These are phyloP conservation scores for Hippocampus barbouri DNA, from an alignment of 2,113 vertebrate species.

Conservation along the genomic window DNA sequence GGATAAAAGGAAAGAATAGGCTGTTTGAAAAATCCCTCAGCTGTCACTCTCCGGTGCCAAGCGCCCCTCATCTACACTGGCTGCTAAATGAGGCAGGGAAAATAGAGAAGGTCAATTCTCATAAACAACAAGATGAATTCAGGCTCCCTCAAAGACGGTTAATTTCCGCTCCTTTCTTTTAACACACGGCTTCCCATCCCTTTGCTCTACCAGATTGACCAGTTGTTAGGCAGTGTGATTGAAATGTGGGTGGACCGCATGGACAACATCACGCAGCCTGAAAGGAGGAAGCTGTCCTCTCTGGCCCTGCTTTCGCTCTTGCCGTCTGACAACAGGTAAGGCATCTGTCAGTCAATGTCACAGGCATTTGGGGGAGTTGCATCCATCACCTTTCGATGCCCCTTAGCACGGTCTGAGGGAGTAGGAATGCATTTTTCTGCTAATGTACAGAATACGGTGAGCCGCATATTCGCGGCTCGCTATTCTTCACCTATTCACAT, in stretches of 20 bases:
- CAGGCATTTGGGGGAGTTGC: conserved; percentile 15
- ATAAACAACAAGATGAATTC: conserved; percentile 8
- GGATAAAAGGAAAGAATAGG: conserved; percentile 15
- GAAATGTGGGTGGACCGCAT: conserved; percentile 99
- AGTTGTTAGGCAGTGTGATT: conserved; percentile 86
- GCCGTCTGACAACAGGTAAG: conserved; percentile 86
- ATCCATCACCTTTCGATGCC: background rate
- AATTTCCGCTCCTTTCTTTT: background rate
- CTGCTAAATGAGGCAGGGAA: conserved; percentile 12
- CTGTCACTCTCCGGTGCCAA: background rate
- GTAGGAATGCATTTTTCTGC: background rate
- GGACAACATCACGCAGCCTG: conserved; percentile 98
- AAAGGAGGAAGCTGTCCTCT: conserved; percentile 93
- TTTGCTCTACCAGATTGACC: conserved; percentile 75
- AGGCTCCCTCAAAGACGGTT: background rate
- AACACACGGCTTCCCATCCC: background rate
- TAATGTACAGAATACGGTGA: too few relatives aligned
- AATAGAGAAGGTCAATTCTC: conserved; percentile 15
- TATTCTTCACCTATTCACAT: too few relatives aligned
- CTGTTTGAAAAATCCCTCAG: background rate
- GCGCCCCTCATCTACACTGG: background rate
- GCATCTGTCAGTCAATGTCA: conserved; percentile 13
- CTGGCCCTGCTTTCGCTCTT: conserved; percentile 90
- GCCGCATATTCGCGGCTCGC: too few relatives aligned
- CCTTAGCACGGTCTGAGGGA: background rate